Evolutionary conservation across 2,888 invertebrate species (phyloP), one percentile per base, ranked within the genome.

Genomic region (Stenichneumon culpator): DNA sequence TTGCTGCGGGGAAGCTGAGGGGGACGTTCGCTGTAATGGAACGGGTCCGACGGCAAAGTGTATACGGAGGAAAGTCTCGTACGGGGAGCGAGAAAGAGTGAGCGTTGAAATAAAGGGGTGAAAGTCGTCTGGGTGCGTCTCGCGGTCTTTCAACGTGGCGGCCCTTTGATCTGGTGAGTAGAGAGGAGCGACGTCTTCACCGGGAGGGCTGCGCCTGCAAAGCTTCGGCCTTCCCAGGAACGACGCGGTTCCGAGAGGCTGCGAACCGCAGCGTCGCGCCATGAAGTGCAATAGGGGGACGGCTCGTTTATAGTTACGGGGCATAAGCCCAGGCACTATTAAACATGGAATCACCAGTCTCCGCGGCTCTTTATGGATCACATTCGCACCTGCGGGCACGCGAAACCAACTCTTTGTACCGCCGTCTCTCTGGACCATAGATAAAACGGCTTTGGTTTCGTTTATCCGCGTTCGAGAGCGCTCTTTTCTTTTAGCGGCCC

Each of bases 121-220:
- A 57, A 68, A 39, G 73, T 70, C 78, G 70, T 72, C 67, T 79
- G 67, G 82, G 69, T 79, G 79, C 82, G 74, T 82, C 78, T 79
- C 79, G 70, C 60, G 69, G 54, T 82, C 74, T 85, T 85, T 85
- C 65, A 82, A 82, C 79, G 65, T 65, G 84, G 57, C 50, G 69
- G 25, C 47, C 70, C 84, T 85, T 85, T 85, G 84, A 85, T 85
- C 84, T 79, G 75, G 28, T 44, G 81, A 74, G 79, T 70, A 52
- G 78, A 68, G 73, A 67, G 70, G 75, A 73, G 60, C 84, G 79
- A 85, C 79, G 84, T 85, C 84, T 85, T 82, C 82, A 65, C 63
- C 52, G 68, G 70, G 25, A 36, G 32, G n/a, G 25, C 14, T 74
- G 9, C 11, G n/a, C 52, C n/a, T 36, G 32, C 52, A 19, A 75